These are phyloP conservation scores for Catostomus latipinnis DNA, from an alignment of 2,797 vertebrate species.

Conservation along the genomic window DNA sequence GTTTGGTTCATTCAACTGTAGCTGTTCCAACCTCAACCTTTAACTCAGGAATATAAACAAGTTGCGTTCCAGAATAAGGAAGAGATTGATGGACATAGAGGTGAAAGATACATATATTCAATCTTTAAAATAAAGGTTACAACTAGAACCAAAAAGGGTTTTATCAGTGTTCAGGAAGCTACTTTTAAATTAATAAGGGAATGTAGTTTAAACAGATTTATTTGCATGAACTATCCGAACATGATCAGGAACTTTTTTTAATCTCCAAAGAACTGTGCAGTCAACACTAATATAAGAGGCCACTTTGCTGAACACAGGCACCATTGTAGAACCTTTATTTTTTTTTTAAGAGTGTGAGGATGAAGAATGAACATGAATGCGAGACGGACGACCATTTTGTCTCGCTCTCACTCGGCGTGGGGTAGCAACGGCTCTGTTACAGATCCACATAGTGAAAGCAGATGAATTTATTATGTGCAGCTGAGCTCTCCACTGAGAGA, in stretches of 20 bases:
- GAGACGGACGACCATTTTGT: constrained; percentile 28
- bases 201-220: too few relatives aligned
- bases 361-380: not conserved
- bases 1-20: constrained; percentile 10
- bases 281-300: too few relatives aligned
- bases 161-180: too few relatives aligned
- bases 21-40: constrained; percentile 17
- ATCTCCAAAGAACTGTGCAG: too few relatives aligned
- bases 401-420: not conserved
- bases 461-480: constrained; percentile 46
- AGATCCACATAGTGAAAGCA: constrained; percentile 42
- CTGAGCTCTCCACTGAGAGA: constrained; percentile 27
- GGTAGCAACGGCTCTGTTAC: not conserved
- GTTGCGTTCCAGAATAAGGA: constrained; percentile 3
- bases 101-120: constrained; percentile 1
- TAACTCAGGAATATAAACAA: constrained; percentile 38
- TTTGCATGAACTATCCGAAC: too few relatives aligned
- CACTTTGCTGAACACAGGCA: not conserved
- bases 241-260: too few relatives aligned
- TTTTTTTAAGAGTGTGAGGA: not conserved
- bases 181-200: too few relatives aligned
- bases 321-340: not conserved
- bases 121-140: too few relatives aligned
- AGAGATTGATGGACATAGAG: not conserved
- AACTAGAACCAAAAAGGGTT: too few relatives aligned